Conservation (phyloP, 2,113 vertebrate genomes). For the human (Homo sapiens) region GRCh38 chr3:144200501-144201000, state of each 20-base stretch:
- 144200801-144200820: neutral
- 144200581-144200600: neutral
- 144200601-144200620: neutral
- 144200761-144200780: neutral
- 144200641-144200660: neutral
- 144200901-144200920: neutral
- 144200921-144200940: neutral
- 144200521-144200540: neutral
- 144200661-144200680: neutral
- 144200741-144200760: neutral
- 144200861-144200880: neutral
- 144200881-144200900: neutral
- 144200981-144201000: accelerated
- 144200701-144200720: neutral
- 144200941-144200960: neutral
- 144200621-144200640: neutral
- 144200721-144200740: neutral
- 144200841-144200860: neutral
- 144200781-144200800: too few relatives aligned
- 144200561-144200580: neutral
- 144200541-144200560: neutral
- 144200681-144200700: neutral
- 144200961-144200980: neutral
- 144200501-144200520: neutral
- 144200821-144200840: neutral